phyloP scores from a whole-genome alignment of 2,113 vertebrate species.

The Myrmophylax atrothorax region DNA sequence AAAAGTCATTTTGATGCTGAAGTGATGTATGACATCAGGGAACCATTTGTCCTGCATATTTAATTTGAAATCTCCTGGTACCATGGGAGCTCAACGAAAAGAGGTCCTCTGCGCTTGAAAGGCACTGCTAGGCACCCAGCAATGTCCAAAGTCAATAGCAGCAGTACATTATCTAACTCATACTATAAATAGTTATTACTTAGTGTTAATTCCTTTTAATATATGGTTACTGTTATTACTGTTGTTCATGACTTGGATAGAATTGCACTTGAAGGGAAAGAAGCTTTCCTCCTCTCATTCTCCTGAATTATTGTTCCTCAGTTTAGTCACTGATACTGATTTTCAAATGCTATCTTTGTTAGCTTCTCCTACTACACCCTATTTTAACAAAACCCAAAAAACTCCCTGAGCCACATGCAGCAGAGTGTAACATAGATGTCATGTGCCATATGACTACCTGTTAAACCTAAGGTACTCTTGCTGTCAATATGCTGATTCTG shows the following conservation, averaged over 20 bases:
- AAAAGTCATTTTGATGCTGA: neutral
- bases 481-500: neutral
- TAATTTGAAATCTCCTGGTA: neutral
- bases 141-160: neutral
- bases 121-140: neutral
- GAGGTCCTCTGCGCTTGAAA: neutral
- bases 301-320: neutral
- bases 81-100: neutral
- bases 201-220: neutral
- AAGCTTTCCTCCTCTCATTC: neutral
- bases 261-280: neutral
- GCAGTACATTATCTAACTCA: neutral
- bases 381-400: neutral
- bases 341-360: neutral
- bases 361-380: neutral
- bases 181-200: neutral
- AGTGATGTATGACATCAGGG: neutral
- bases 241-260: neutral
- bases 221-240: neutral
- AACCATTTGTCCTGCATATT: neutral
- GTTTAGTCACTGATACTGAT: neutral
- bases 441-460: neutral
- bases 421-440: neutral
- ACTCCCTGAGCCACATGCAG: neutral
- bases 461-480: neutral